Evolutionary conservation across 2,113 vertebrate species (phyloP).

Genomic region (Propithecus coquereli): DNA sequence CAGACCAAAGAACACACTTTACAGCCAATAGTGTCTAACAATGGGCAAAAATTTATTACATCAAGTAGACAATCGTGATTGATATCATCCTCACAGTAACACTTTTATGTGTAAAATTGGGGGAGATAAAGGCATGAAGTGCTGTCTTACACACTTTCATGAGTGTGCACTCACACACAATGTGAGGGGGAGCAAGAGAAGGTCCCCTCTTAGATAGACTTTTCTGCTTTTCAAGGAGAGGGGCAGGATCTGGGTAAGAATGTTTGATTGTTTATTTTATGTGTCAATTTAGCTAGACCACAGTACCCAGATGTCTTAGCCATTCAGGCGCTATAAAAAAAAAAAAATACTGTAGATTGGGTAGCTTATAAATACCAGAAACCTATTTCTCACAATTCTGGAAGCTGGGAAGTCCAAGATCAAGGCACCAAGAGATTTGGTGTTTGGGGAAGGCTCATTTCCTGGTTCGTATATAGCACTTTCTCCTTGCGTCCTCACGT

Average conservation of each 20-base stretch:
- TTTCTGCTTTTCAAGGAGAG: background rate
- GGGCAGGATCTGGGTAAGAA: no score
- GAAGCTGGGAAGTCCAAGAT: background rate
- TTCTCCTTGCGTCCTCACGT: background rate
- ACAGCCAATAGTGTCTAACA: background rate
- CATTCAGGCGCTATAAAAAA: background rate
- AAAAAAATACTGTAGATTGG: background rate
- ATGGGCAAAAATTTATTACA: background rate
- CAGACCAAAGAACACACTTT: background rate
- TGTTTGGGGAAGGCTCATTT: background rate
- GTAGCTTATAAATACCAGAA: background rate
- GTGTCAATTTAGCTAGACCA: background rate
- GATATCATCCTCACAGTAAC: background rate
- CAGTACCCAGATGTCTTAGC: background rate
- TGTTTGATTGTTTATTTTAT: background rate
- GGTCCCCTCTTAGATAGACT: background rate
- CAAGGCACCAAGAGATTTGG: background rate
- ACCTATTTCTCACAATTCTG: background rate
- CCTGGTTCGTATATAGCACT: fast-evolving
- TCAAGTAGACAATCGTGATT: background rate
- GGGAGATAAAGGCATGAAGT: background rate
- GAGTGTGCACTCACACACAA: background rate
- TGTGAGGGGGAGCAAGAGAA: background rate
- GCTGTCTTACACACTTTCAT: background rate
- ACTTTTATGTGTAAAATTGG: background rate